phyloP scores from a whole-genome alignment of 2,888 invertebrate species.

The Yponomeuta cagnagella region DNA sequence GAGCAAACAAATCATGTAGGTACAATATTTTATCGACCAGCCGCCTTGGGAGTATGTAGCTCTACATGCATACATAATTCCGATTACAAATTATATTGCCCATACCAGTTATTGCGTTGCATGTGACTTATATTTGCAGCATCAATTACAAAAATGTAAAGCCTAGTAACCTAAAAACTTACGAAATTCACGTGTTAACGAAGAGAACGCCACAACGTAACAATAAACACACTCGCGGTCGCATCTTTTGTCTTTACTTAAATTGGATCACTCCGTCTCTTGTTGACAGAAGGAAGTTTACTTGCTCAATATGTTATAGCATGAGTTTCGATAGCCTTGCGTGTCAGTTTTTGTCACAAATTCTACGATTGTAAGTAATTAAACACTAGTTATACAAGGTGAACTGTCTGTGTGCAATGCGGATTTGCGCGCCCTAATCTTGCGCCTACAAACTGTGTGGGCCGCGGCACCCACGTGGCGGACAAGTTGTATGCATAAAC shows the following conservation, averaged over 20 bases:
- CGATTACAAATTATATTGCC: not conserved
- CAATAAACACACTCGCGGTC: not conserved
- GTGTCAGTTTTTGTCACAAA: not conserved
- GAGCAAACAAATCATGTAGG: not conserved
- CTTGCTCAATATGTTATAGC: not conserved
- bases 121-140: not conserved
- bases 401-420: conserved; percentile 44
- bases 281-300: not conserved
- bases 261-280: not conserved
- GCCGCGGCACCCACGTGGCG: conserved; percentile 30
- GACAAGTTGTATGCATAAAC: conserved; percentile 1
- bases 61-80: not conserved
- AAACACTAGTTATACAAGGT: conserved; percentile 12
- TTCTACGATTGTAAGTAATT: conserved; percentile 23
- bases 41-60: not conserved
- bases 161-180: not conserved
- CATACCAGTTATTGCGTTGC: not conserved
- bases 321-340: not conserved
- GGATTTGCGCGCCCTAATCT: conserved; percentile 50
- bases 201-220: not conserved
- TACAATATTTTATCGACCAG: not conserved
- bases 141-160: not conserved
- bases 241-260: not conserved
- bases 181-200: not conserved
- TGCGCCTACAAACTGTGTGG: conserved; percentile 6